Percentiles rank a stretch among this genome's conserved stretches.
These are phyloP conservation scores for Micronycteris hirsuta DNA, from an alignment of 2,113 vertebrate species.

Conservation along the genomic window DNA sequence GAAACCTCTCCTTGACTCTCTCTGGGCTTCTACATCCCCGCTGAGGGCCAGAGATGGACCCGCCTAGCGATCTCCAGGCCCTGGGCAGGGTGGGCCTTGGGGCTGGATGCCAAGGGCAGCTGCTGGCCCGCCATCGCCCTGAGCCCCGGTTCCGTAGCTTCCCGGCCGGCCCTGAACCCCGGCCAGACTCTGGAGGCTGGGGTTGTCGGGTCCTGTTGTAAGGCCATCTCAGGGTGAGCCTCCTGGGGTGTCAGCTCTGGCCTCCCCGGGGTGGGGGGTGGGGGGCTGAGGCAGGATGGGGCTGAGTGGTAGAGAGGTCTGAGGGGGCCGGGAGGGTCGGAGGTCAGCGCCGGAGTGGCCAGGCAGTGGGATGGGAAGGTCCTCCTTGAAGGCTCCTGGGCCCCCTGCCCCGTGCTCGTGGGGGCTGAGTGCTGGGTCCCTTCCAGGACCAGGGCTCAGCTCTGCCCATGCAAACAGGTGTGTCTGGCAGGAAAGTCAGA, in stretches of 20 bases:
- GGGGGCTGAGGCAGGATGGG: background rate
- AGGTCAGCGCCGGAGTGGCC: background rate
- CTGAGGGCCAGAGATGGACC: background rate
- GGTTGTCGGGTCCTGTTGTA: too few relatives aligned
- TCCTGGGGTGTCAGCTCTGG: background rate
- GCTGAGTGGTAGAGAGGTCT: background rate
- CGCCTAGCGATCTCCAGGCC: accelerated
- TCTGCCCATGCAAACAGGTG: accelerated
- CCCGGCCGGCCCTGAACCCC: background rate
- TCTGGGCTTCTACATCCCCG: background rate
- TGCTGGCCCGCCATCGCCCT: too few relatives aligned
- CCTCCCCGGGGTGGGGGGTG: background rate
- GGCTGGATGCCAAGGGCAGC: too few relatives aligned
- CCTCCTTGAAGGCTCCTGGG: background rate
- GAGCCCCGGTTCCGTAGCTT: background rate
- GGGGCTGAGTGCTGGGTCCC: background rate
- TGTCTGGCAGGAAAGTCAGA: background rate
- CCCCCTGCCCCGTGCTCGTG: background rate
- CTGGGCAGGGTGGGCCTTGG: too few relatives aligned
- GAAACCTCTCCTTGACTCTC: background rate
- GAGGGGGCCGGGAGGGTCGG: accelerated
- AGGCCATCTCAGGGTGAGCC: background rate
- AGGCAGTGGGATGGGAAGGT: background rate
- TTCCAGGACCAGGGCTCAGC: background rate
- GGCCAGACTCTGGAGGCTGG: background rate